Evolutionary conservation across 2,113 vertebrate species (phyloP).

Genomic region (Cyprinodon brontotheroides): DNA sequence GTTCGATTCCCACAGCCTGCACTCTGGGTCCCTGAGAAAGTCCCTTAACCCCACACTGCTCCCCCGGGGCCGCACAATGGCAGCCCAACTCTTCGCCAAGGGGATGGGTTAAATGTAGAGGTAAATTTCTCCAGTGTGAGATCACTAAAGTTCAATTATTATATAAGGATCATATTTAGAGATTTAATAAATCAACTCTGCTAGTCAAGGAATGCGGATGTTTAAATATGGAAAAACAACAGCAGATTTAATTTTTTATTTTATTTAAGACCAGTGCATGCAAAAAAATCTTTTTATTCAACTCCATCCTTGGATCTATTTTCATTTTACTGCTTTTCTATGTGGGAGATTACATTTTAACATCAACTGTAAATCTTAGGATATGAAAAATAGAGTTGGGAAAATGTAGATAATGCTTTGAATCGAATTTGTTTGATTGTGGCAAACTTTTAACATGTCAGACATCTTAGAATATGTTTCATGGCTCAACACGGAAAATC

Average conservation of each 20-base stretch:
- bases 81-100: no score
- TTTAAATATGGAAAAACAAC: slow-evolving; percentile 64
- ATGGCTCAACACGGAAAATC: not conserved
- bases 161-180: slow-evolving; percentile 19
- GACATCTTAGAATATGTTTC: not conserved
- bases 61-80: no score
- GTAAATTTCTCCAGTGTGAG: no score
- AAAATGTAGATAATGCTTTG: not conserved
- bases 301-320: slow-evolving; percentile 35
- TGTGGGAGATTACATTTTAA: slow-evolving; percentile 7
- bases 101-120: no score
- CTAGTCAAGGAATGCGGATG: slow-evolving; percentile 41
- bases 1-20: no score
- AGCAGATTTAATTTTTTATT: slow-evolving; percentile 22
- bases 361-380: slow-evolving; percentile 24
- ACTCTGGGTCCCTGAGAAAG: no score
- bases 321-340: slow-evolving; percentile 4
- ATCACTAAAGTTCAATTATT: no score
- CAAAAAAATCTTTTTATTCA: slow-evolving; percentile 39
- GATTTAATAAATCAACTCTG: slow-evolving; percentile 8
- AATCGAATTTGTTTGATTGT: not conserved
- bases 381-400: not conserved
- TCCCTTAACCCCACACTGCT: no score
- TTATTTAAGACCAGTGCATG: slow-evolving; percentile 5
- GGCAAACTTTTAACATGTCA: not conserved